Evolutionary conservation across 2,888 invertebrate species (phyloP), one percentile per base, ranked within the genome.

Genomic region (Eupithecia exiguata): DNA sequence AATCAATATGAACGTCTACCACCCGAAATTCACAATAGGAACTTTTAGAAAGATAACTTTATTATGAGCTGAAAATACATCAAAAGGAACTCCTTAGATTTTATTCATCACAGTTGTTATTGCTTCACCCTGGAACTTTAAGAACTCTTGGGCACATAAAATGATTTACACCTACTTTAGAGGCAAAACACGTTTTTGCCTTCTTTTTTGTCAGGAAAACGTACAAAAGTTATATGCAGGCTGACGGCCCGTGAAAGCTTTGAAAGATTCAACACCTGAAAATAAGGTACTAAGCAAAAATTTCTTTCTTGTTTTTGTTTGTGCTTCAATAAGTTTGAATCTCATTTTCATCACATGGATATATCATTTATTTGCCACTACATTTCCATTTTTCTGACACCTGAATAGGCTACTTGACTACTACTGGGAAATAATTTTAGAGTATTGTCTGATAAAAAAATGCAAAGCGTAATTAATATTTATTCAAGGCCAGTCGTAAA

Each of bases 71-170:
- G 78, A 80, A 84, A 84, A 82, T 80, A 83, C 79, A 84, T 84
- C 78, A 78, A 84, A 83, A 81, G 83, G 85, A 84, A 81, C 78
- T 85, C 74, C 63, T 40, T 75, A 81, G 77, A 83, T 84, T 84
- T 83, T 84, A 83, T 86, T 86, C 80, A 84, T 84, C 83, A 83
- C 66, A 79, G 80, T 82, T 79, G 77, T 82, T 86, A 81, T 82
- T 81, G 76, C 78, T 79, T 67, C 35, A 10, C n/a, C 76, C 67
- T 43, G 43, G 67, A 82, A 81, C 68, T 80, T 65, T 80, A 62
- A 65, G 30, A 69, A 65, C 62, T 79, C 77, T 66, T 61, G 70
- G 69, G 75, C 76, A 70, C 69, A 63, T 75, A 68, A 78, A 79
- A 81, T 53, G n/a, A 74, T 79, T 79, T 76, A 70, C 68, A 74